Base-by-base conservation (phyloP, 2,888 invertebrate genomes). In the Synanthedon vespiformis region DNA sequence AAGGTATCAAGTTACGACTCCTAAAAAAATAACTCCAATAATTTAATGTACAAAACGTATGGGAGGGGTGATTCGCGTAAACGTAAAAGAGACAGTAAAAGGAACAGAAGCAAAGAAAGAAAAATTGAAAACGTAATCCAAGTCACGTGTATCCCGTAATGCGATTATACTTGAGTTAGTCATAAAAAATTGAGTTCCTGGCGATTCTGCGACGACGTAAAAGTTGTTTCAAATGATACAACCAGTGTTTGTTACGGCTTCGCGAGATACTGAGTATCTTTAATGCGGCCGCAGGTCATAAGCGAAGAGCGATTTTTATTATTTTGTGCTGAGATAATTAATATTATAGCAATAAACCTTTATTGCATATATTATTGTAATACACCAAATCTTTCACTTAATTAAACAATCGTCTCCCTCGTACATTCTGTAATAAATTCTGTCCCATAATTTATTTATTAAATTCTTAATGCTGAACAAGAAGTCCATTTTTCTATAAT, bases 131-230 rank as follows among this genome's bases (percentile, higher is more conserved):
- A 48, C 22, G 16, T 18, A 48, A 48, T 48, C 48, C 48, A 22
- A 48, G 48, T 48, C 48, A 48, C 56, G 54, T 52, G 13, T 22
- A 50, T 40, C 14, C 22, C 48, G 40, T 56, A 57, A 58, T 56
- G 54, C 54, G 58, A 58, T 59, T 59, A 59, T 53, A 55, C 47
- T 54, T 51, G 49, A 53, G 54, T 57, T 56, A 56, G 54, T 50
- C 57, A 57, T 53, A 53, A 51, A 51, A 27, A 14, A 48, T 50
- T 13, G 47, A 41, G 41, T 40, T 44, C 40, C 16, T 27, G 16
- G 18, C 18, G 16, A 44, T 44, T 14, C 44, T 14, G 44, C 14
- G 44, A 13, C n/a, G 44, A 44, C 44, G 44, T 44, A 44, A 44
- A 44, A 44, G 44, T 44, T 44, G 44, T 44, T 44, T 44, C 44